A percentile compares a stretch with the other conserved stretches of the same genome.
Evolutionary conservation across 2,888 invertebrate genomes (phyloP).

Genomic region (Patella depressa): DNA sequence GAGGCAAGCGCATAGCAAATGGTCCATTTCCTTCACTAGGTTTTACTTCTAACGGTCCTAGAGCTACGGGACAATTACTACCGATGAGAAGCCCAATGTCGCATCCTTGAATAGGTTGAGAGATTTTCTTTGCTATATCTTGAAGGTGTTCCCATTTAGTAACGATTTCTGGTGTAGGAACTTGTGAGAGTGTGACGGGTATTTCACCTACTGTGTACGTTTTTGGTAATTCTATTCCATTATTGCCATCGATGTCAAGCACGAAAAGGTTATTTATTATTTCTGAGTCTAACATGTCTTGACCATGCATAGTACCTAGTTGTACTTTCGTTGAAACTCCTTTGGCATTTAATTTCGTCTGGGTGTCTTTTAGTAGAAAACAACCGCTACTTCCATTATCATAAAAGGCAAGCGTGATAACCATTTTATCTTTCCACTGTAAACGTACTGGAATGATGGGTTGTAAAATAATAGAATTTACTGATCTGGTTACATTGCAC

Average conservation of each 20-base stretch:
- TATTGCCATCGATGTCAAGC: neutral
- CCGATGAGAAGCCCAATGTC: neutral
- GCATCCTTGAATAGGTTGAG: neutral
- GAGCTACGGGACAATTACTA: neutral
- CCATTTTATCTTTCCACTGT: neutral
- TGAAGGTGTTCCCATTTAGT: neutral
- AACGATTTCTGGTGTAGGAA: conserved; percentile 6
- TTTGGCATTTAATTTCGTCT: neutral
- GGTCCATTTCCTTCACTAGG: conserved; percentile 5
- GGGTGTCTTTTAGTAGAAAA: conserved; percentile 11
- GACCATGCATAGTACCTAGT: conserved; percentile 20
- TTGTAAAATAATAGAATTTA: too few relatives aligned
- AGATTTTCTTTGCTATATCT: neutral
- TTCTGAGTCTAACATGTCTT: neutral
- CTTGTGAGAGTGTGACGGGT: neutral
- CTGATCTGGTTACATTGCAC: too few relatives aligned
- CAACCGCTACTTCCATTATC: conserved; percentile 21
- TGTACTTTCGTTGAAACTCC: conserved; percentile 12
- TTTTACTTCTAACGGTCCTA: neutral
- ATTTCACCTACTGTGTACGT: neutral
- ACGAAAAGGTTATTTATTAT: neutral
- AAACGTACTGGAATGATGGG: too few relatives aligned
- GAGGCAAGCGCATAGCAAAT: neutral
- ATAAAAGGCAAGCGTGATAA: conserved; percentile 18
- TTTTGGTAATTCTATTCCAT: neutral